Conservation (phyloP, 1,140 invertebrate species). For the Calephelis nemesis region DNA sequence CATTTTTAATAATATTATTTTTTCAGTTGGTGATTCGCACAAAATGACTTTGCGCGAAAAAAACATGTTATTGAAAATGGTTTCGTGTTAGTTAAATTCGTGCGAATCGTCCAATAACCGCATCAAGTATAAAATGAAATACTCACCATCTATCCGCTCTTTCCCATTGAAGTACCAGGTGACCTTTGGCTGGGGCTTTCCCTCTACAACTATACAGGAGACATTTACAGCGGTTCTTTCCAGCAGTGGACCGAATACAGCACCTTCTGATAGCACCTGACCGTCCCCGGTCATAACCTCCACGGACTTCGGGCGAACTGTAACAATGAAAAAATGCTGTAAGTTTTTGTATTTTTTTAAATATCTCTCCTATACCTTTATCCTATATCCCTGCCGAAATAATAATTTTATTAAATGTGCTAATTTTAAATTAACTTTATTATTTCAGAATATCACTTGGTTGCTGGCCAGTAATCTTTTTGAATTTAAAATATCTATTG, state of each 20-base stretch:
- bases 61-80: too few relatives aligned
- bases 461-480: background rate
- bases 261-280: slow-evolving; percentile 78
- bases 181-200: slow-evolving; percentile 87
- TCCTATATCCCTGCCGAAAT: too few relatives aligned
- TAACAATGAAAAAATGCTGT: slow-evolving; percentile 58
- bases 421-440: too few relatives aligned
- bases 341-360: too few relatives aligned
- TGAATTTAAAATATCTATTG: background rate
- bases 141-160: slow-evolving; percentile 83
- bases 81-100: too few relatives aligned
- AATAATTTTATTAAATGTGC: too few relatives aligned
- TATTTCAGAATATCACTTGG: background rate
- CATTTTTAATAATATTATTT: too few relatives aligned
- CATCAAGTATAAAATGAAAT: too few relatives aligned
- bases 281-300: slow-evolving; percentile 81
- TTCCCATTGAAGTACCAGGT: slow-evolving; percentile 87
- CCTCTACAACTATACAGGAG: slow-evolving; percentile 85
- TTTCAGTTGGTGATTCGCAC: too few relatives aligned
- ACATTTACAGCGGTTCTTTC: slow-evolving; percentile 85
- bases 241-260: slow-evolving; percentile 84
- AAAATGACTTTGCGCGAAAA: too few relatives aligned
- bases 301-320: slow-evolving; percentile 86
- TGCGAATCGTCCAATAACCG: too few relatives aligned
- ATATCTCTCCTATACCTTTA: too few relatives aligned